A percentile compares a stretch with the other conserved stretches of the same genome.
phyloP scores from a whole-genome alignment of 2,888 invertebrate genomes.

The Lomographa bimaculata region DNA sequence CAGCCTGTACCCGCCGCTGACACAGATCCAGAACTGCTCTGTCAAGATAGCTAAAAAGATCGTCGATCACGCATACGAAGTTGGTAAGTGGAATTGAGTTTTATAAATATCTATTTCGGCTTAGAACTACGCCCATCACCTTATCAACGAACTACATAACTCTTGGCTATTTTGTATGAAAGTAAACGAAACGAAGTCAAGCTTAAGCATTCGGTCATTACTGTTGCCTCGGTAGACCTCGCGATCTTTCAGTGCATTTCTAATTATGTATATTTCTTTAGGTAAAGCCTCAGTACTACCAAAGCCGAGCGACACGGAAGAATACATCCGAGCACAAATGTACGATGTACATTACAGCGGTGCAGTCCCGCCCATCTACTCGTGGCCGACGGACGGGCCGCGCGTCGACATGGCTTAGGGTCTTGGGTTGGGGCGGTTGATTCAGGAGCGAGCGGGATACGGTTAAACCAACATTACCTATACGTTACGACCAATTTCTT shows the following conservation, averaged over 20 bases:
- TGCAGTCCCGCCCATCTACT: constrained; percentile 87
- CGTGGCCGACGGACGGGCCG: constrained; percentile 59
- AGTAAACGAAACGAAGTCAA: no score
- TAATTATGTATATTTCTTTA: constrained; percentile 51
- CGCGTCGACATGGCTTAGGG: constrained; percentile 54
- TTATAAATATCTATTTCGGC: no score
- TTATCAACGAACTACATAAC: no score
- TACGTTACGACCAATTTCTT: no score
- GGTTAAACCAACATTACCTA: no score
- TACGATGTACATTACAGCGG: constrained; percentile 87
- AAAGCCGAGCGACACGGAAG: constrained; percentile 88
- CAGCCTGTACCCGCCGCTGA: constrained; percentile 95
- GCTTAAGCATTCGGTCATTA: no score
- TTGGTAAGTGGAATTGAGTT: no score
- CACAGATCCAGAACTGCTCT: constrained; percentile 92
- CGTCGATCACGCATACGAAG: constrained; percentile 91
- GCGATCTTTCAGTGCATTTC: no score
- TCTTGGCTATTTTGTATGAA: no score
- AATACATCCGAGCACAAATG: constrained; percentile 91
- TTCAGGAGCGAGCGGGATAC: no score
- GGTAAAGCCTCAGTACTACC: constrained; percentile 91
- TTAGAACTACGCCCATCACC: no score
- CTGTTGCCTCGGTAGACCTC: no score
- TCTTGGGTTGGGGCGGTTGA: not conserved
- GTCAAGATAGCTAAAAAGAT: constrained; percentile 92